A percentile compares a stretch with the other conserved stretches of the same genome.
Conservation (phyloP, 2,888 invertebrate genomes). For the Blastobasis adustella region DNA sequence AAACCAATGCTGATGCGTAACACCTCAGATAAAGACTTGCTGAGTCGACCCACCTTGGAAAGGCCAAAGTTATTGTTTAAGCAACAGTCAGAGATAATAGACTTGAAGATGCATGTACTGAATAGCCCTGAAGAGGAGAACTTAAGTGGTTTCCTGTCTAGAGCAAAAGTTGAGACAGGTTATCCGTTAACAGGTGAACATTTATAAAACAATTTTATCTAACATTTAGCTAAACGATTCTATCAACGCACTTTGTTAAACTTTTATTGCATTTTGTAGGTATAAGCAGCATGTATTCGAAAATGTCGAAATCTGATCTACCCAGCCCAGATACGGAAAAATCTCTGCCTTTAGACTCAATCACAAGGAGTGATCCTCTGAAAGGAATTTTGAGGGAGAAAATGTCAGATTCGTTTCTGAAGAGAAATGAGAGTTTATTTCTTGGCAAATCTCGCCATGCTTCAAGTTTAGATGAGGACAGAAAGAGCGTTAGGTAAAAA, state of each 20-base stretch:
- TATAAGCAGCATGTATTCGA: conserved; percentile 58
- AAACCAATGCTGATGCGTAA: conserved; percentile 48
- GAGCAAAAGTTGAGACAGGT: conserved; percentile 54
- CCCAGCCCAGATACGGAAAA: conserved; percentile 65
- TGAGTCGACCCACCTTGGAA: conserved; percentile 43
- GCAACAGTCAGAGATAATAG: conserved; percentile 65
- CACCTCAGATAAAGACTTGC: conserved; percentile 45
- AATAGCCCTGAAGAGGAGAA: conserved; percentile 55
- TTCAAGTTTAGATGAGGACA: conserved; percentile 79
- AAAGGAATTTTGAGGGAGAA: conserved; percentile 80
- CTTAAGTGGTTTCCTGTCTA: conserved; percentile 41
- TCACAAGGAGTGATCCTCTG: conserved; percentile 63
- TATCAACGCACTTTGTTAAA: not conserved
- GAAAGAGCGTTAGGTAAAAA: conserved; percentile 79
- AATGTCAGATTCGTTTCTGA: conserved; percentile 40
- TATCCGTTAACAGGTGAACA: conserved; percentile 63
- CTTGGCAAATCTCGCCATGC: conserved; percentile 41
- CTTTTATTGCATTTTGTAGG: conserved; percentile 28
- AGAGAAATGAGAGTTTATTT: conserved; percentile 39
- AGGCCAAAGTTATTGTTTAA: conserved; percentile 59
- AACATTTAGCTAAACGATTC: not conserved
- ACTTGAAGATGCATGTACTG: conserved; percentile 59
- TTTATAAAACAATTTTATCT: not conserved
- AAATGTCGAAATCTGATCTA: conserved; percentile 50
- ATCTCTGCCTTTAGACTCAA: conserved; percentile 49